Percentiles rank a stretch among this genome's conserved stretches.
phyloP scores from a whole-genome alignment of 2,113 vertebrate genomes.

The Laticauda laticaudata region DNA sequence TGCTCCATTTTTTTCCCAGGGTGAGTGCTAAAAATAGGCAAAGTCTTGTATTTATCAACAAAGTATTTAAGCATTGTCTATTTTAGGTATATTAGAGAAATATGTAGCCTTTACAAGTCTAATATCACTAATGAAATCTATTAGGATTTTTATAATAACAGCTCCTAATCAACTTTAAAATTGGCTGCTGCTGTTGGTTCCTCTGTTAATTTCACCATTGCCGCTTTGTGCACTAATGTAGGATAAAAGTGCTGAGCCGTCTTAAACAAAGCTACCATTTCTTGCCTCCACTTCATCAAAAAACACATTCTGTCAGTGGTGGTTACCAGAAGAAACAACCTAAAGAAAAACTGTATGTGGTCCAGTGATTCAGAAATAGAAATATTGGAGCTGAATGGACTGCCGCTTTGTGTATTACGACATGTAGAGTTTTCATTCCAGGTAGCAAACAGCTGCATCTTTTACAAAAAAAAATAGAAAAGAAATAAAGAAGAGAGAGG shows the following conservation, averaged over 20 bases:
- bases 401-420: constrained; percentile 69
- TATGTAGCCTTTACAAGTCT: not conserved
- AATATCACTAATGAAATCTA: constrained; percentile 44
- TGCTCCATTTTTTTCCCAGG: not conserved
- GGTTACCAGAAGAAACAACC: constrained; percentile 57
- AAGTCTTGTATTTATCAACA: not conserved
- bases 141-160: constrained; percentile 36
- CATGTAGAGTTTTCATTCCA: constrained; percentile 75
- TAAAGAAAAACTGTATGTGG: constrained; percentile 57
- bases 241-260: constrained; percentile 45
- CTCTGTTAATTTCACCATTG: constrained; percentile 54
- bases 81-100: constrained; percentile 9
- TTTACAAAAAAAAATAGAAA: constrained; percentile 41
- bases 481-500: constrained; percentile 35
- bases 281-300: constrained; percentile 56
- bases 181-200: rapidly evolving
- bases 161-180: constrained; percentile 13
- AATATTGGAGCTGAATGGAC: constrained; percentile 63
- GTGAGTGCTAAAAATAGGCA: not conserved
- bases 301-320: constrained; percentile 64
- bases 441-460: constrained; percentile 78
- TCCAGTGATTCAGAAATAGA: constrained; percentile 67
- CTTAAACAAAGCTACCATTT: constrained; percentile 47
- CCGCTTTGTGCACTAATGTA: constrained; percentile 47
- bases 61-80: not conserved